These are phyloP conservation scores for Diarsia dahlii DNA, from an alignment of 2,888 invertebrate genomes.

Conservation along the genomic window DNA sequence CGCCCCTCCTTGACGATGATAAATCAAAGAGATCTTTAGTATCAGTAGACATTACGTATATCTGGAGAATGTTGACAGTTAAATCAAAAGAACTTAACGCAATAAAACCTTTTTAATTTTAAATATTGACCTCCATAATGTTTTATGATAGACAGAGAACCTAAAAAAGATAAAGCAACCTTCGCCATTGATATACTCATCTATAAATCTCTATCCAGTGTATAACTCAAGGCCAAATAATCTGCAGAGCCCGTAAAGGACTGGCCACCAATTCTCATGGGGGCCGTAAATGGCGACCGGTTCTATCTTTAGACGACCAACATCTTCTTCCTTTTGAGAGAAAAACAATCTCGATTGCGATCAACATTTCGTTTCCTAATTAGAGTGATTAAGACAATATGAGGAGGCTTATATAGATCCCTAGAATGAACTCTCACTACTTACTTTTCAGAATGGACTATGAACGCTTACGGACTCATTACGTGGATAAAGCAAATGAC, in stretches of 20 bases:
- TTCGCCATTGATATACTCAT: slow-evolving; percentile 4
- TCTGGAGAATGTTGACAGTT: not conserved
- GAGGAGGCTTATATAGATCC: slow-evolving; percentile 26
- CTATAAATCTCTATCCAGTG: slow-evolving; percentile 24
- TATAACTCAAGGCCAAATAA: slow-evolving; percentile 28
- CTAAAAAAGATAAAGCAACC: not conserved
- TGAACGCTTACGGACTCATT: slow-evolving; percentile 32
- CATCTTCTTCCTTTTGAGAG: slow-evolving; percentile 19
- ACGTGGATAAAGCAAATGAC: slow-evolving; percentile 36
- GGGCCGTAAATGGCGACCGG: slow-evolving; percentile 30
- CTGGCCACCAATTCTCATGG: slow-evolving; percentile 22
- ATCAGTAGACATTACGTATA: not conserved
- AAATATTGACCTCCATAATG: not conserved
- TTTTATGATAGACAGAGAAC: slow-evolving; percentile 1
- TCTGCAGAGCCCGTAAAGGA: slow-evolving; percentile 30
- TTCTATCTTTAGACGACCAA: slow-evolving; percentile 36
- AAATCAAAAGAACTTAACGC: not conserved
- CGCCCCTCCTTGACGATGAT: slow-evolving; percentile 23
- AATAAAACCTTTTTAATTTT: not conserved
- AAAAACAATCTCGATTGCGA: slow-evolving; percentile 18
- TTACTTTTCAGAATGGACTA: slow-evolving; percentile 31
- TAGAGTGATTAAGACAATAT: slow-evolving; percentile 28
- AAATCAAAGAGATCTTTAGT: slow-evolving; percentile 41
- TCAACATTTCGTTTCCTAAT: slow-evolving; percentile 32
- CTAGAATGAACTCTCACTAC: slow-evolving; percentile 8